Conservation (phyloP, 2,797 vertebrate genomes). For the Rhinichthys osculus region DNA sequence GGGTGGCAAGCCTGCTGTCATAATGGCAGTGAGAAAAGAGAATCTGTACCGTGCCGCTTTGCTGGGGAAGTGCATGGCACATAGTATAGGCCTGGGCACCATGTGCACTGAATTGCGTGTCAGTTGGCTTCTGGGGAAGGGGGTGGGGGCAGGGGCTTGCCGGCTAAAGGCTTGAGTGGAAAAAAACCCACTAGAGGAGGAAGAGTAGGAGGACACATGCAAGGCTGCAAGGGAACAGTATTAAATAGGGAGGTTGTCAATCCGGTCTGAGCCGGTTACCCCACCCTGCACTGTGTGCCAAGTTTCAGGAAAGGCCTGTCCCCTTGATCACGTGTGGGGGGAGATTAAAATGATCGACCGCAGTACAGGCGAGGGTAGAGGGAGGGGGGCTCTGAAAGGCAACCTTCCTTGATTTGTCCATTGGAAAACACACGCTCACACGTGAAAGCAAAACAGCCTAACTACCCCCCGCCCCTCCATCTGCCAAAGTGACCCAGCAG, state of each 20-base stretch:
- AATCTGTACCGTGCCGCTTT: constrained; percentile 22
- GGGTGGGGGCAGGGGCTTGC: constrained; percentile 50
- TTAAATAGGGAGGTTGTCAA: constrained; percentile 89
- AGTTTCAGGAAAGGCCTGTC: constrained; percentile 84
- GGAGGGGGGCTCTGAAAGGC: constrained; percentile 72
- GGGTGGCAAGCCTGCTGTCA: constrained; percentile 18
- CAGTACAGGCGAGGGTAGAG: constrained; percentile 71
- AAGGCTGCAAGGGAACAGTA: constrained; percentile 78
- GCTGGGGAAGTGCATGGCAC: constrained; percentile 70
- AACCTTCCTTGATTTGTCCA: constrained; percentile 75
- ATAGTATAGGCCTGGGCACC: constrained; percentile 70
- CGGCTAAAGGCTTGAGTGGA: constrained; percentile 63
- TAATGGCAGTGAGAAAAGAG: constrained; percentile 47
- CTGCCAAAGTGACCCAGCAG: constrained; percentile 77
- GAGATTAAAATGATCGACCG: constrained; percentile 84
- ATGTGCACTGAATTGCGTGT: constrained; percentile 71
- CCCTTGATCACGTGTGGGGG: constrained; percentile 82
- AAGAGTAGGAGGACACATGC: constrained; percentile 70
- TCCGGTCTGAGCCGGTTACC: constrained; percentile 88
- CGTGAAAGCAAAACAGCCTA: constrained; percentile 55
- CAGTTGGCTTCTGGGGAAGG: constrained; percentile 72
- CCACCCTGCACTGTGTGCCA: constrained; percentile 87
- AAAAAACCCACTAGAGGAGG: constrained; percentile 71
- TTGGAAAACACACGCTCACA: constrained; percentile 58
- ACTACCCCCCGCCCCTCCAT: constrained; percentile 67